Evolutionary conservation across 1,140 invertebrate species (phyloP).

Genomic region (Aricia agestis): DNA sequence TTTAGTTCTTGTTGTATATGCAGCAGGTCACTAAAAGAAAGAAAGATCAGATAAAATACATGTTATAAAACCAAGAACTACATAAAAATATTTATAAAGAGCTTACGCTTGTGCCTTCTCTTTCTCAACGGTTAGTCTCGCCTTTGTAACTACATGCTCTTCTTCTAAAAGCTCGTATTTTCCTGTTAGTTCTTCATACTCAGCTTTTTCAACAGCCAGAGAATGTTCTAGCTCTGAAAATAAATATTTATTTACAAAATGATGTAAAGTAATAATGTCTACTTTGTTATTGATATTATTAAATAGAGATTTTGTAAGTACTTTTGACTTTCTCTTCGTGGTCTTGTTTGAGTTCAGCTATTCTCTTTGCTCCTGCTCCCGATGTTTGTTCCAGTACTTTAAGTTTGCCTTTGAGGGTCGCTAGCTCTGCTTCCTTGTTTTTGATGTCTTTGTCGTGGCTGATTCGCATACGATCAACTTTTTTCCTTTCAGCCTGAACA

Average conservation of each 20-base stretch:
- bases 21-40: constrained; percentile 55
- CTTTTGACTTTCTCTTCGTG: constrained; percentile 82
- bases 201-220: constrained; percentile 80
- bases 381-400: constrained; percentile 78
- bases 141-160: constrained; percentile 87
- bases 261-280: too few relatives aligned
- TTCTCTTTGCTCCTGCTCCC: constrained; percentile 78
- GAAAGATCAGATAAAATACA: too few relatives aligned
- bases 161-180: constrained; percentile 90
- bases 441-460: constrained; percentile 80
- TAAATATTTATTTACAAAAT: constrained; percentile 28
- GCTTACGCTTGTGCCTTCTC: constrained; percentile 78
- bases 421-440: constrained; percentile 81
- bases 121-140: constrained; percentile 86
- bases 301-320: constrained; percentile 50
- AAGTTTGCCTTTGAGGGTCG: constrained; percentile 80
- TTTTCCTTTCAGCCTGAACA: constrained; percentile 79
- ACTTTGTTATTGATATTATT: too few relatives aligned
- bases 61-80: constrained; percentile 1
- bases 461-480: constrained; percentile 78
- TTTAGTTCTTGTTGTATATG: constrained; percentile 77
- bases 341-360: constrained; percentile 81
- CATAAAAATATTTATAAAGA: neutral
- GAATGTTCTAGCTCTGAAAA: constrained; percentile 81
- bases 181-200: constrained; percentile 86